Conservation (phyloP, 2,888 invertebrate species). For the Cecidostiba fungosa region DNA sequence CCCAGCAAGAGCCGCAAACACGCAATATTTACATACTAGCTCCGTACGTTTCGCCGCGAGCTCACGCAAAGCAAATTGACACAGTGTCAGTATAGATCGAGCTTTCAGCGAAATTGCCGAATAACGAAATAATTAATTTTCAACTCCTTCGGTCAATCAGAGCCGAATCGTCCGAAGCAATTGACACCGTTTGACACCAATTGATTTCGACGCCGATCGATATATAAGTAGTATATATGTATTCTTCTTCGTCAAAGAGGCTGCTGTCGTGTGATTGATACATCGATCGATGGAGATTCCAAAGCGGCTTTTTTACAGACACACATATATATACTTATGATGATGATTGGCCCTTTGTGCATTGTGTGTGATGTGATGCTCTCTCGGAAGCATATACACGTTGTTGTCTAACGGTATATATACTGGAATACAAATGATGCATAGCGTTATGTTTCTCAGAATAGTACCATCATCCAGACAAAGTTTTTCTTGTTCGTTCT, state of each 20-base stretch:
- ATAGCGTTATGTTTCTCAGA: neutral
- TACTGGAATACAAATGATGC: constrained; percentile 1
- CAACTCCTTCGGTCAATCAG: neutral
- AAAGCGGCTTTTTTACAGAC: neutral
- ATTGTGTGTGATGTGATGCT: neutral
- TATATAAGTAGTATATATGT: no score
- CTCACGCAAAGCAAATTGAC: neutral
- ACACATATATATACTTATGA: neutral
- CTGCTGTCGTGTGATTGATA: neutral
- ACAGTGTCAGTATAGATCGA: neutral
- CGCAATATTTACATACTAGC: neutral
- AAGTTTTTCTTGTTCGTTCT: neutral
- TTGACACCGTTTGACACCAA: constrained; percentile 51
- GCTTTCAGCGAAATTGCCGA: neutral
- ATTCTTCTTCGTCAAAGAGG: neutral
- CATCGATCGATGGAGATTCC: neutral
- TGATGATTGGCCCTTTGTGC: neutral
- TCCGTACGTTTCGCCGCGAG: neutral
- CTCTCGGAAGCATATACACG: neutral
- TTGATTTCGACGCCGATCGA: constrained; percentile 38
- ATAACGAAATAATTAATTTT: constrained; percentile 18
- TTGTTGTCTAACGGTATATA: neutral
- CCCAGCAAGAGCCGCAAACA: neutral
- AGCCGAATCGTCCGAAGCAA: constrained; percentile 6
- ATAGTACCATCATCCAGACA: neutral